Evolutionary conservation across 1,140 invertebrate genomes (phyloP).

Genomic region (Zaprionus lachaisei): DNA sequence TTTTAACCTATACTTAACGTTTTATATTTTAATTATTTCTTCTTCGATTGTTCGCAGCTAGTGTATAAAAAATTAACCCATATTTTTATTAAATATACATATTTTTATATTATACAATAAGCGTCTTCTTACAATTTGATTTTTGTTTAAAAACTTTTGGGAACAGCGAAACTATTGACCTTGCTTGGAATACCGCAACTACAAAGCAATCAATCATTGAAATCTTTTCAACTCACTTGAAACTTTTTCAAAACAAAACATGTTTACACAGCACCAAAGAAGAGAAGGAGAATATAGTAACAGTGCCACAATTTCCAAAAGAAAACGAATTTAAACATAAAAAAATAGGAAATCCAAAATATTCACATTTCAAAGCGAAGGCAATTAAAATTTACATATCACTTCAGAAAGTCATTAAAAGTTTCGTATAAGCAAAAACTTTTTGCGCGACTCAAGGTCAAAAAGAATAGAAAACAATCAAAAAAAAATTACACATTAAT

Average conservation of each 20-base stretch:
- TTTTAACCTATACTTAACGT: too few relatives aligned
- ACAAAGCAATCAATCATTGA: slow-evolving; percentile 2
- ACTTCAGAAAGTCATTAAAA: slow-evolving; percentile 8
- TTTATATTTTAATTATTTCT: not conserved
- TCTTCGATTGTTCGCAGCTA: slow-evolving; percentile 32
- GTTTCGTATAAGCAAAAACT: slow-evolving; percentile 2
- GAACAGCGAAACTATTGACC: not conserved
- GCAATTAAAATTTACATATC: slow-evolving; percentile 5
- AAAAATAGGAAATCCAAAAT: slow-evolving; percentile 13
- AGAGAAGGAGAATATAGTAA: not conserved
- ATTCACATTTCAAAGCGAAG: slow-evolving; percentile 1
- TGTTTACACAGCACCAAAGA: slow-evolving; percentile 1
- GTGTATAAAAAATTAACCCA: slow-evolving; percentile 76
- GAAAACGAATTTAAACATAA: not conserved
- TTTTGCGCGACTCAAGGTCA: slow-evolving; percentile 1
- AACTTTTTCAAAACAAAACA: slow-evolving; percentile 1
- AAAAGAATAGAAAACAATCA: not conserved
- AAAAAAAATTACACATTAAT: not conserved
- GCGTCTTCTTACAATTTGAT: too few relatives aligned
- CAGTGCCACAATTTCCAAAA: not conserved
- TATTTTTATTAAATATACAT: slow-evolving; percentile 72
- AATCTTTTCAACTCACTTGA: slow-evolving; percentile 2
- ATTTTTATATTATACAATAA: slow-evolving; percentile 44
- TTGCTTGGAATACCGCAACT: not conserved
- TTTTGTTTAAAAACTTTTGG: too few relatives aligned